Percentiles rank a stretch among this genome's conserved stretches.
Evolutionary conservation across 2,888 invertebrate genomes (phyloP).

Genomic region (Heliconius aoede): DNA sequence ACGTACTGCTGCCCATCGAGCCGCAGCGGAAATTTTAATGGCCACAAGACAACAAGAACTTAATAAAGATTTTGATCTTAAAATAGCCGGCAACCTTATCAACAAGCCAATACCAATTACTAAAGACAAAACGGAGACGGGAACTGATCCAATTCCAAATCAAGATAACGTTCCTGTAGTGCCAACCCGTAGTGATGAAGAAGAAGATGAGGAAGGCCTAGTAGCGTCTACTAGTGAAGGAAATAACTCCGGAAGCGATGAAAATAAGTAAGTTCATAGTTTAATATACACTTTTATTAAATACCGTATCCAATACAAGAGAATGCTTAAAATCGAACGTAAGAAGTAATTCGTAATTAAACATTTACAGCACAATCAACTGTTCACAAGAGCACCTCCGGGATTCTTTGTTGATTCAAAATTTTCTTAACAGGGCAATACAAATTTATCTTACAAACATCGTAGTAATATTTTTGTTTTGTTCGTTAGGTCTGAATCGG

Average conservation of each 20-base stretch:
- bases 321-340: background rate
- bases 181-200: slow-evolving; percentile 80
- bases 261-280: slow-evolving; percentile 85
- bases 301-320: background rate
- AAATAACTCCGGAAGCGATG: slow-evolving; percentile 92
- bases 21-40: slow-evolving; percentile 84
- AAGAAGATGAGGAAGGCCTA: slow-evolving; percentile 91
- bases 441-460: background rate
- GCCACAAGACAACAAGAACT: slow-evolving; percentile 77
- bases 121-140: slow-evolving; percentile 66
- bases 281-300: background rate
- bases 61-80: slow-evolving; percentile 79
- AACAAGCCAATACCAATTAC: slow-evolving; percentile 73
- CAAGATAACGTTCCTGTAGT: slow-evolving; percentile 90
- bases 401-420: background rate
- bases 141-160: slow-evolving; percentile 70
- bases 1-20: slow-evolving; percentile 80
- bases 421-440: background rate
- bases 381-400: background rate
- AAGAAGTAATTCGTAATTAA: too few relatives aligned
- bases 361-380: too few relatives aligned
- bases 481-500: slow-evolving; percentile 86
- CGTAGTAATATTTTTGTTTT: slow-evolving; percentile 25
- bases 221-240: slow-evolving; percentile 93
- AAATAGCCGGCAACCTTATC: slow-evolving; percentile 83